Evolutionary conservation across 2,888 invertebrate genomes (phyloP), one percentile per base, ranked within the genome.

Genomic region (Ectemnius continuus): DNA sequence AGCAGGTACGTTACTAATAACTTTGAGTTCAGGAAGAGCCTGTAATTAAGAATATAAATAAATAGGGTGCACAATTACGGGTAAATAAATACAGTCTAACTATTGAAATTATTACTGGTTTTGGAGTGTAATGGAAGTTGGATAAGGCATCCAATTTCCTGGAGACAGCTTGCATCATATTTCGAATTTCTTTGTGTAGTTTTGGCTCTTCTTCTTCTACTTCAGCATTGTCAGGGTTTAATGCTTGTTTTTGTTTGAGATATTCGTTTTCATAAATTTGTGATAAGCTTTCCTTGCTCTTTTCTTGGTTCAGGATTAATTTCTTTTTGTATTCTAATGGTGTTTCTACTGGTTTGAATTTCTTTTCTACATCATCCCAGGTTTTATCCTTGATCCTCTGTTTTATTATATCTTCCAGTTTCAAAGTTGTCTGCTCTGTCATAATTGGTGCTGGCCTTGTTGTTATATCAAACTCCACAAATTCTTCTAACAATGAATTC

Each of bases 41-140:
- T 94, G 80, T 57, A 88, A 89, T 1, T 36, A 36, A 36, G n/a
- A n/a, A 11, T 36, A 36, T 36, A 36, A 36, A 8, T 36, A 36
- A 36, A 61, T 26, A 14, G 23, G 36, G 23, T 5, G 57, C 11
- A 57, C 16, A 8, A 6, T 13, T 45, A 56, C 13, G 23, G 2
- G 57, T 56, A 26, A 20, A 63, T 59, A 23, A 23, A 2, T 23
- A 23, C 2, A 23, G 3, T 45, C 18, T 48, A 18, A n/a, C 16
- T 14, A 23, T 48, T 26, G 59, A 65, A 18, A 61, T 59, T 64
- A 87, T 90, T 89, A 94, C 94, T 70, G 94, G 94, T 92, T 95
- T 97, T 0, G 99, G 99, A 59, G 98, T 98, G 87, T 96, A 99
- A 91, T 98, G 97, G 91, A 96, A 98, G 91, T 99, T 98, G 0